Base-by-base conservation (phyloP, 37 sponge, comb jelly and placozoan genomes). In the Ianthella basta region DNA sequence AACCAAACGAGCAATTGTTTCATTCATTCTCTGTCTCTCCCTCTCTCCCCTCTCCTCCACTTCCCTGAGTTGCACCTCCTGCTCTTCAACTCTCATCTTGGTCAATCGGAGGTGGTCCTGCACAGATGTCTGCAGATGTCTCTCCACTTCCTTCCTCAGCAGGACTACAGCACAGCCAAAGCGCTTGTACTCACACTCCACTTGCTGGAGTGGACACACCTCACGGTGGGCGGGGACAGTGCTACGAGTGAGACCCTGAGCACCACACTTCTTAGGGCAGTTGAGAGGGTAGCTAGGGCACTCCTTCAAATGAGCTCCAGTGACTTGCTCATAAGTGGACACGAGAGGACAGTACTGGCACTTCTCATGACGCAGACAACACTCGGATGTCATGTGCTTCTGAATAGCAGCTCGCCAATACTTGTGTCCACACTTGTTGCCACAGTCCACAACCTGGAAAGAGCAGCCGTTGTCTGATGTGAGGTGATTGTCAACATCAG, bases 321-420 rank as follows among this genome's bases (percentile, higher is more conserved):
- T 91, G 80, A 91, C 60, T 15, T 60, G 81, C 14, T 82, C 50
- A 55, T 32, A 86, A 8, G 91, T 87, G 34, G 81, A 70, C 35
- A 87, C 88, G 13, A 80, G 79, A 38, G 56, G 78, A 69, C 91
- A 91, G 68, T 80, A 91, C 68, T 91, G 87, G 59, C 91, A 91
- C 20, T 39, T 24, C 19, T 83, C 83, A 30, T 64, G 56, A 20
- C 91, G 83, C 3, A 63, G 75, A 0, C 37, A 30, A 79, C 91
- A 91, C 15, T 83, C 72, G 82, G 82, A 83, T 18, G 25, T 38
- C 33, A 86, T 23, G 57, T 91, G 91, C n/a, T 86, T 86, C 35
- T 75, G 63, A 20, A 91, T 40, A 39, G 85, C 83, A 37, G 59
- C 77, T 10, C 91, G 69, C 23, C 35, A 23, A 83, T 64, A 6